These are phyloP conservation scores for Gambelia wislizenii DNA, from an alignment of 2,797 vertebrate species.

Conservation along the genomic window DNA sequence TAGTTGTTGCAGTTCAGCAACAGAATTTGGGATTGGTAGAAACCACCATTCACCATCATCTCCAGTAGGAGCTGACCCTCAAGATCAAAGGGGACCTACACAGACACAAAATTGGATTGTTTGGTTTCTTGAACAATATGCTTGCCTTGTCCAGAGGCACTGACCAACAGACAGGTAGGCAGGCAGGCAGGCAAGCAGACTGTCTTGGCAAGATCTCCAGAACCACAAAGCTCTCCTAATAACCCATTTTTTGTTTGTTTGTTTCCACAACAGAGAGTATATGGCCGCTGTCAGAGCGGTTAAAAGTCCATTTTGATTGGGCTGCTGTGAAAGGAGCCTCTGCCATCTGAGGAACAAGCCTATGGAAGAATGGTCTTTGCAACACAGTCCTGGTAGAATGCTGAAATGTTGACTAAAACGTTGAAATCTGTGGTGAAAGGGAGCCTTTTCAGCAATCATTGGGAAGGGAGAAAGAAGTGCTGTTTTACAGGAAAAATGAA, in stretches of 20 bases:
- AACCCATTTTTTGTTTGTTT: background rate
- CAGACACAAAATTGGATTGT: background rate
- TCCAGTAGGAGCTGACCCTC: background rate
- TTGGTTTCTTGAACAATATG: background rate
- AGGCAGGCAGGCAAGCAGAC: background rate
- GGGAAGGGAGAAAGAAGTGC: background rate
- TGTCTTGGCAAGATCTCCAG: background rate
- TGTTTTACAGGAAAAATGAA: background rate
- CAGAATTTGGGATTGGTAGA: background rate
- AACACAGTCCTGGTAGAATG: background rate
- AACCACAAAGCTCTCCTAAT: background rate
- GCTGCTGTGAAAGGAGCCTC: background rate
- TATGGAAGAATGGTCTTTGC: background rate
- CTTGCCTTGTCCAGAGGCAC: background rate
- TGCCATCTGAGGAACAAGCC: background rate
- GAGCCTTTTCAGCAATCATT: background rate
- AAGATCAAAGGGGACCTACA: background rate
- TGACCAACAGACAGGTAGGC: too few species aligned
- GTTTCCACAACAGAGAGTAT: slow-evolving; percentile 34
- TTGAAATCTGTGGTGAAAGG: background rate
- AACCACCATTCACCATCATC: background rate
- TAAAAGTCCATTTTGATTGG: background rate
- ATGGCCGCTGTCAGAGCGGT: slow-evolving; percentile 34
- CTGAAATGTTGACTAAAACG: background rate
- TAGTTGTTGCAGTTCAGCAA: background rate